A percentile compares a stretch with the other conserved stretches of the same genome.
phyloP scores from a whole-genome alignment of 2,888 invertebrate genomes.

The Morpho helenor region DNA sequence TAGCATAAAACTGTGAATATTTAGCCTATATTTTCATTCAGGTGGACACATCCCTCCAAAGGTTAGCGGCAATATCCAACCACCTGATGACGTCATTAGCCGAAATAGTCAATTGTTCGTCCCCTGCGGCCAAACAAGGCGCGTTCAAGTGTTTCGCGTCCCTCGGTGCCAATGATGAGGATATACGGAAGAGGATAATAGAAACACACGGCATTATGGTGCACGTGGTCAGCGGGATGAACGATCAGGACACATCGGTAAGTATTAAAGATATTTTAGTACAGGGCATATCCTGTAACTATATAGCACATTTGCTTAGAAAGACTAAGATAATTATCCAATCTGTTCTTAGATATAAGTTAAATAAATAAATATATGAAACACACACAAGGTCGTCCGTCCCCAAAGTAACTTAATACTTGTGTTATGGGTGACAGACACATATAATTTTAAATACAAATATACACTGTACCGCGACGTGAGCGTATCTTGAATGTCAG shows the following conservation, averaged over 20 bases:
- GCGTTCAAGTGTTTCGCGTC: constrained; percentile 94
- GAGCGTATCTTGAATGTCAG: no score
- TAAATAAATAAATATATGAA: no score
- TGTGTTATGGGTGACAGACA: no score
- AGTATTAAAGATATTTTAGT: constrained; percentile 27
- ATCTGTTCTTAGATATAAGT: no score
- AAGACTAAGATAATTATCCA: no score
- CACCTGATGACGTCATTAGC: constrained; percentile 92
- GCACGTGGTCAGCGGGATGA: constrained; percentile 89
- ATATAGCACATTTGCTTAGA: no score
- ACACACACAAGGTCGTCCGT: no score
- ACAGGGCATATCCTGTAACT: no score
- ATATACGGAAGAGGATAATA: constrained; percentile 93
- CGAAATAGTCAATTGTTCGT: constrained; percentile 86
- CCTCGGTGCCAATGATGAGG: constrained; percentile 95
- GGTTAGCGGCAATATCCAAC: constrained; percentile 93
- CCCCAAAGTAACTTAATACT: no score
- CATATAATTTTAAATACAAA: no score
- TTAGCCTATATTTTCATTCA: constrained; percentile 28
- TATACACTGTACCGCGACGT: no score
- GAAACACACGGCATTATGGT: constrained; percentile 95
- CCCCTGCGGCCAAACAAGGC: constrained; percentile 83
- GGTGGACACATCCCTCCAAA: constrained; percentile 91
- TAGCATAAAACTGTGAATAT: no score
- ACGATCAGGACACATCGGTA: constrained; percentile 82